phyloP scores from a whole-genome alignment of 2,797 vertebrate species.

The Austrolebias charrua region DNA sequence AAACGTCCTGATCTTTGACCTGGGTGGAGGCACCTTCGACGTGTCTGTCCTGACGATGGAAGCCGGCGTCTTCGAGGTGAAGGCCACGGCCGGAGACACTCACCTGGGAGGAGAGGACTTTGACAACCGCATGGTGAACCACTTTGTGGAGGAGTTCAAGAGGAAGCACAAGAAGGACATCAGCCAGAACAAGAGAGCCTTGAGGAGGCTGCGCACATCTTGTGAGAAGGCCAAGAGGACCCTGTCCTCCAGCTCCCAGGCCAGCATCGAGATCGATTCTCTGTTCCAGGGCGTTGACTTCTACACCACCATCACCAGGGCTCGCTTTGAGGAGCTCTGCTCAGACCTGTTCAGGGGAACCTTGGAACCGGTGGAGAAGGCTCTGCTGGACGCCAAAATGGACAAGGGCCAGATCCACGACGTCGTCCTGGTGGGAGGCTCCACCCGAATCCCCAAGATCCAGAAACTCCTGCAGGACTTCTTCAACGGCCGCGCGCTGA shows the following conservation, averaged over 20 bases:
- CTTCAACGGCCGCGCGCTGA: constrained; percentile 58
- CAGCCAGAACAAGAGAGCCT: constrained; percentile 48
- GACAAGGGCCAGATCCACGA: constrained; percentile 53
- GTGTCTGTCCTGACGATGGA: constrained; percentile 58
- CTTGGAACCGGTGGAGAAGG: constrained; percentile 60
- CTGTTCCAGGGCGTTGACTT: constrained; percentile 16
- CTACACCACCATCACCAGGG: constrained; percentile 53
- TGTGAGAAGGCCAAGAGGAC: constrained; percentile 60
- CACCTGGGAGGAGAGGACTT: constrained; percentile 49
- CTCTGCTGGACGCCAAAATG: constrained; percentile 60
- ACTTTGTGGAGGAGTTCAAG: constrained; percentile 59
- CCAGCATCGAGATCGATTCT: constrained; percentile 54
- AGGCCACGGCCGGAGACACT: constrained; percentile 45
- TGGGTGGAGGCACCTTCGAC: constrained; percentile 53
- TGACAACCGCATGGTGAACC: constrained; percentile 41
- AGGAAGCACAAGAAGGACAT: constrained; percentile 58
- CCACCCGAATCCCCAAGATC: constrained; percentile 58
- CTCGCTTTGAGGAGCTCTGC: constrained; percentile 36
- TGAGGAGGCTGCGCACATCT: constrained; percentile 49
- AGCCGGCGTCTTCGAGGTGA: constrained; percentile 55
- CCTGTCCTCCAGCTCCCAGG: constrained; percentile 63
- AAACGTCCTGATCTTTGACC: constrained; percentile 52
- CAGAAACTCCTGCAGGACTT: constrained; percentile 64
- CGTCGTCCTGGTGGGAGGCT: constrained; percentile 56
- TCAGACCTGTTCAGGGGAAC: constrained; percentile 58